These are phyloP conservation scores for Rhabdomys dilectus DNA, from an alignment of 2,113 vertebrate genomes.

Conservation along the genomic window DNA sequence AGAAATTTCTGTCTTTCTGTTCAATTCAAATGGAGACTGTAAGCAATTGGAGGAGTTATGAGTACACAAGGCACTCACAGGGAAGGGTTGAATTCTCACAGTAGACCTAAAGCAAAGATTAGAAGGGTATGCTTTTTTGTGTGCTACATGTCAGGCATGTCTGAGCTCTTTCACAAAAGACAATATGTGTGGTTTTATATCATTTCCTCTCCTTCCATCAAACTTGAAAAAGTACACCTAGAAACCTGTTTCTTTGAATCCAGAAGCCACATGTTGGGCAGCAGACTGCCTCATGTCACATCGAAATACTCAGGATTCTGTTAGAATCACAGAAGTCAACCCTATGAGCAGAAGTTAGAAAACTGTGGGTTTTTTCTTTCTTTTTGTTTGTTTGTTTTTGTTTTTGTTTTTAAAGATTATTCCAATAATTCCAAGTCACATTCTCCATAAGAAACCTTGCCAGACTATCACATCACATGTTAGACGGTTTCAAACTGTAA, in stretches of 20 bases:
- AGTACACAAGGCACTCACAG: background rate
- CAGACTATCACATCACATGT: background rate
- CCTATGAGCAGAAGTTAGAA: background rate
- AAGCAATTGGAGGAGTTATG: background rate
- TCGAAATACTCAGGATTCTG: constrained; percentile 25
- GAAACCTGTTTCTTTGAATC: background rate
- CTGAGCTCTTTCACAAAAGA: background rate
- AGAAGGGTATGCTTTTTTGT: background rate
- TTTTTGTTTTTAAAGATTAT: too few relatives aligned
- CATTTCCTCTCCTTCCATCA: background rate
- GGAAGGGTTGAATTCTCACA: background rate
- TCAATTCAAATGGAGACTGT: background rate
- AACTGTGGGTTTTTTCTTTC: background rate
- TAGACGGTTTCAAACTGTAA: background rate
- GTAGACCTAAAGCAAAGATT: background rate
- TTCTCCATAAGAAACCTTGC: background rate
- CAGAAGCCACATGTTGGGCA: background rate
- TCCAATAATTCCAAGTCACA: background rate
- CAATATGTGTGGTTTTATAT: background rate
- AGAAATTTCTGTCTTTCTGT: background rate
- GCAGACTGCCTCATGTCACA: background rate
- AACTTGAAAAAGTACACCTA: background rate
- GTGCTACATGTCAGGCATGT: background rate
- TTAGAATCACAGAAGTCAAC: background rate
- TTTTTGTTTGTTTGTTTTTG: too few relatives aligned